Conservation (phyloP, 1,140 invertebrate species). For the Charaxes varanes region DNA sequence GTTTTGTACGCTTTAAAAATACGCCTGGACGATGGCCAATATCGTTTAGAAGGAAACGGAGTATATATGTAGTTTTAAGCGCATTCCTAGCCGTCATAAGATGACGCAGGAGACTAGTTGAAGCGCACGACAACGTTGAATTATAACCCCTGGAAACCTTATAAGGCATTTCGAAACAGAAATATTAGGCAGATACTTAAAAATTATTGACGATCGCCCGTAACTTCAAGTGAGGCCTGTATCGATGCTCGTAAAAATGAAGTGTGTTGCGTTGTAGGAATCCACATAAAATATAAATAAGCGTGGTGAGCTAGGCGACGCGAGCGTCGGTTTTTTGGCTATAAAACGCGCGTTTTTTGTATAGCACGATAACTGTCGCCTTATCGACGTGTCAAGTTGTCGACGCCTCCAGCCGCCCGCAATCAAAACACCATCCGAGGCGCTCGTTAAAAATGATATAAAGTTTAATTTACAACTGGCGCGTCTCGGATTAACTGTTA, state of each 20-base stretch:
- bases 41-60: no score
- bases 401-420: slow-evolving; percentile 68
- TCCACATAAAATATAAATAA: slow-evolving; percentile 45
- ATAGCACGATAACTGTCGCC: slow-evolving; percentile 50
- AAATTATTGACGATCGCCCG: slow-evolving; percentile 50
- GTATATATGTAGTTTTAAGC: no score
- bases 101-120: no score
- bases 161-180: slow-evolving; percentile 25
- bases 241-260: slow-evolving; percentile 54
- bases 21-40: no score
- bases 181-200: slow-evolving; percentile 44
- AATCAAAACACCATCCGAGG: slow-evolving; percentile 71
- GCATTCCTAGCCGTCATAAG: no score
- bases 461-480: slow-evolving; percentile 69
- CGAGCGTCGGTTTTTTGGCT: slow-evolving; percentile 48
- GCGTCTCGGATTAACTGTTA: slow-evolving; percentile 65
- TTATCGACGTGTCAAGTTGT: slow-evolving; percentile 71
- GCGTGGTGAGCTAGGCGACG: slow-evolving; percentile 19
- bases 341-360: slow-evolving; percentile 65
- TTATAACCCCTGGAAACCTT: slow-evolving; percentile 5
- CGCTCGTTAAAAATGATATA: slow-evolving; percentile 72
- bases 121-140: no score
- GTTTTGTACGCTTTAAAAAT: no score
- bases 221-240: slow-evolving; percentile 43
- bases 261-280: slow-evolving; percentile 54